These are phyloP conservation scores for Hermodice carunculata DNA, from an alignment of 2,888 invertebrate species.

Conservation along the genomic window DNA sequence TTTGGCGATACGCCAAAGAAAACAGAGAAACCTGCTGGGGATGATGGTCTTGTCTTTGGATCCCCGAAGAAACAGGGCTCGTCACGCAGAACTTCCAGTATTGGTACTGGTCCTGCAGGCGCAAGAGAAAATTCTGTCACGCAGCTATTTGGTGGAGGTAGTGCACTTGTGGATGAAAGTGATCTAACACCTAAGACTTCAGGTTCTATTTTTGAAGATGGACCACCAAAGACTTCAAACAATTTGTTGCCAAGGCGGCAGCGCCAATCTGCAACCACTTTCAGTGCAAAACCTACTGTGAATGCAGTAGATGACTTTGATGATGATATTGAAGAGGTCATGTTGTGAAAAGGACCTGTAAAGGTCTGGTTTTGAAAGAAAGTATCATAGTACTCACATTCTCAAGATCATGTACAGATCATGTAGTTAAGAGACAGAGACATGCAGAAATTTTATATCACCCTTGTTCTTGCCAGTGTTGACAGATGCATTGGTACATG, in stretches of 20 bases:
- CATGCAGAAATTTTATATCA: no score
- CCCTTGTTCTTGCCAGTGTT: no score
- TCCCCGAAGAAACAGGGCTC: conserved; percentile 25
- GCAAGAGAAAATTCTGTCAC: conserved; percentile 5
- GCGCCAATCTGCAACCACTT: conserved; percentile 52
- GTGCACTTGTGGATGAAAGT: conserved; percentile 57
- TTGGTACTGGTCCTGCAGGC: no score
- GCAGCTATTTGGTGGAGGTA: conserved; percentile 56
- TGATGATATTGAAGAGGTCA: conserved; percentile 66
- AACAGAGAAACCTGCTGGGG: background rate
- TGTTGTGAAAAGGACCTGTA: conserved; percentile 46
- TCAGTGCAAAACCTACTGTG: conserved; percentile 54
- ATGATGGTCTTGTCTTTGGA: conserved; percentile 46
- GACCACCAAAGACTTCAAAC: conserved; percentile 7
- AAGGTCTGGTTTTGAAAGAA: no score
- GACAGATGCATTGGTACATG: no score
- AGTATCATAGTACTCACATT: no score
- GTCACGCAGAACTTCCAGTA: background rate
- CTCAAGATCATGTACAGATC: no score
- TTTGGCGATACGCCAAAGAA: conserved; percentile 47
- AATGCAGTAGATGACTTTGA: conserved; percentile 59
- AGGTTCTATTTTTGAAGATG: conserved; percentile 44
- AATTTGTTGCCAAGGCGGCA: conserved; percentile 31
- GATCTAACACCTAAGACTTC: no score
- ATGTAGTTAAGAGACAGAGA: no score